phyloP scores from a whole-genome alignment of 2,888 invertebrate species.

The Clunio marinus region DNA sequence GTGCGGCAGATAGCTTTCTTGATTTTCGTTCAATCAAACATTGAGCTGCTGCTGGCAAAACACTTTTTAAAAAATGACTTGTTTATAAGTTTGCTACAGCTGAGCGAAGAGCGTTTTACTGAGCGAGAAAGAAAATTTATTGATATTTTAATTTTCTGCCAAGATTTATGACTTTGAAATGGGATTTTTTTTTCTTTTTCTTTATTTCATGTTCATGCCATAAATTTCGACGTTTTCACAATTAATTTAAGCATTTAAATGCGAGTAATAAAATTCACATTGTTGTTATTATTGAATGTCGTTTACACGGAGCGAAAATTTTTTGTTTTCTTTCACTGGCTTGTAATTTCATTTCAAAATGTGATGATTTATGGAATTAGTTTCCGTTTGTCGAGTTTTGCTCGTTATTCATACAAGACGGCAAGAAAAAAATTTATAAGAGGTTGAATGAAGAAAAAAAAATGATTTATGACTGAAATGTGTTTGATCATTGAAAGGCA shows the following conservation, averaged over 20 bases:
- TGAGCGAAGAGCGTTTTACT: too few species aligned
- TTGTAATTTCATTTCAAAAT: neutral
- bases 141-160: conserved; percentile 21
- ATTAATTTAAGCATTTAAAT: conserved; percentile 34
- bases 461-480: conserved; percentile 30
- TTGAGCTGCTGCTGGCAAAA: too few species aligned
- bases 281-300: conserved; percentile 16
- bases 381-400: conserved; percentile 35
- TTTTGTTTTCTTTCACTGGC: neutral
- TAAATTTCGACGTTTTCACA: conserved; percentile 37
- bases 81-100: neutral
- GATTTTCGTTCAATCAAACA: too few species aligned
- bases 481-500: conserved; percentile 31
- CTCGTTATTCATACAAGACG: conserved; percentile 1
- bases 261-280: conserved; percentile 23
- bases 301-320: neutral
- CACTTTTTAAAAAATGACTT: neutral
- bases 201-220: conserved; percentile 14
- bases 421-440: neutral
- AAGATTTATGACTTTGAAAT: conserved; percentile 22
- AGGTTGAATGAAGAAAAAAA: neutral
- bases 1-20: neutral
- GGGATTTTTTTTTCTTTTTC: neutral
- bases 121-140: conserved; percentile 12
- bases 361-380: conserved; percentile 39